Percentiles rank a stretch among this genome's conserved stretches.
phyloP scores from a whole-genome alignment of 2,888 invertebrate genomes.

The Herminia tarsipennalis region DNA sequence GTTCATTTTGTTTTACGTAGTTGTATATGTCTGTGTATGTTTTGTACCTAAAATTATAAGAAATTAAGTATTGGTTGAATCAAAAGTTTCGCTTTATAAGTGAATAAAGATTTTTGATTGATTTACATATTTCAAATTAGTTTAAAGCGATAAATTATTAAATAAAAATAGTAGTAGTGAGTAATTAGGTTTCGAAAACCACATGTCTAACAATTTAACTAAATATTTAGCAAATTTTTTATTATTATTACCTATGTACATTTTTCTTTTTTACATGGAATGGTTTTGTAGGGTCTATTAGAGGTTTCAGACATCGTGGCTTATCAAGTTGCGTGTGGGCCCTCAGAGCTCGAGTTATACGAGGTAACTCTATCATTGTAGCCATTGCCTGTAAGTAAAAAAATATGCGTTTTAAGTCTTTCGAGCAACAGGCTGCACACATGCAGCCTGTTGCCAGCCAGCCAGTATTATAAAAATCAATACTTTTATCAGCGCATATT shows the following conservation, averaged over 20 bases:
- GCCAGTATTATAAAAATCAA: no score
- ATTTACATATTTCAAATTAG: no score
- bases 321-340: slow-evolving; percentile 86
- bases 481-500: not conserved
- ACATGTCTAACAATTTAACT: not conserved
- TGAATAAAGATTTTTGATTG: no score
- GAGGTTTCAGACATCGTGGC: slow-evolving; percentile 70
- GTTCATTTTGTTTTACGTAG: slow-evolving; percentile 70
- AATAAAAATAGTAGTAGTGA: no score
- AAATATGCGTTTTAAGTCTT: no score
- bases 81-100: no score
- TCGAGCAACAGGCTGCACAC: no score
- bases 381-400: not conserved
- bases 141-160: no score
- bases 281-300: slow-evolving; percentile 48
- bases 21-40: slow-evolving; percentile 80
- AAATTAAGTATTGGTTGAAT: not conserved
- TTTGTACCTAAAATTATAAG: slow-evolving; percentile 66
- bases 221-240: not conserved
- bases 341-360: slow-evolving; percentile 88
- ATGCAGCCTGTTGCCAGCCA: no score
- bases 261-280: slow-evolving; percentile 46
- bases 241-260: slow-evolving; percentile 59
- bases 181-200: no score
- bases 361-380: slow-evolving; percentile 82